Base-by-base conservation (phyloP, 2,113 vertebrate species). In the Malaclemys terrapin region DNA sequence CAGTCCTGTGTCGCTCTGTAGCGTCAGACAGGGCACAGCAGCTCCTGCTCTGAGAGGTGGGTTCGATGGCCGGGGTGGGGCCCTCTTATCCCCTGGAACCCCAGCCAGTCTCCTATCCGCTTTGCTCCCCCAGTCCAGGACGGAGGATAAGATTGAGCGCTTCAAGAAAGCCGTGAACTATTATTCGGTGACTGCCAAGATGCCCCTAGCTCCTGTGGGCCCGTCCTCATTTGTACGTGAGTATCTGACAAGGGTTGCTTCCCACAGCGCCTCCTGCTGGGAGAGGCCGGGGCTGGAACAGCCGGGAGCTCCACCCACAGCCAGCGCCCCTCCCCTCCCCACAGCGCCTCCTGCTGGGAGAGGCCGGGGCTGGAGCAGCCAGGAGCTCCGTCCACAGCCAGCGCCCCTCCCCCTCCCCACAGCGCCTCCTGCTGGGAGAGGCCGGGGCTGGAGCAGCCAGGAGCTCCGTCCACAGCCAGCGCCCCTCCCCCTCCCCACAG, bases 151-250 rank as follows among this genome's bases (percentile, higher is more conserved):
- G 96, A 98, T 99, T 69, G 98, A 99, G 85, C 98, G 99, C 75
- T 99, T 99, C 98, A 99, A 99, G 97, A 99, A 99, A 97, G 99
- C 99, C 90, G 99, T 99, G 97, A 99, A 99, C 82, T 99, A 99
- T 96, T 99, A 99, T 97, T 99, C 99, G 59, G 98, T 98, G 89
- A 99, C 99, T 97, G 99, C 98, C 98, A 99, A 99, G 97, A 98
- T 98, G 57, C 98, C 98, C 93, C 98, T 98, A 8, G 98, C 98
- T 56, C 98, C 98, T 96, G 97, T 99, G 98, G 98, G 98, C 93
- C 98, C 98, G 57, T 98, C 98, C 87, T 97, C 99, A 47, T 99
- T 99, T 97, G 98, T 99, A 96, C 98, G 99, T 99, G 98, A 99
- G 99, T 98, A 87, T 96, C 76, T n/a, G 80, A 85, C 53, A 80